A percentile compares a stretch with the other conserved stretches of the same genome.
Conservation (phyloP, 2,888 invertebrate species). For the Lasioglossum oenotherae region DNA sequence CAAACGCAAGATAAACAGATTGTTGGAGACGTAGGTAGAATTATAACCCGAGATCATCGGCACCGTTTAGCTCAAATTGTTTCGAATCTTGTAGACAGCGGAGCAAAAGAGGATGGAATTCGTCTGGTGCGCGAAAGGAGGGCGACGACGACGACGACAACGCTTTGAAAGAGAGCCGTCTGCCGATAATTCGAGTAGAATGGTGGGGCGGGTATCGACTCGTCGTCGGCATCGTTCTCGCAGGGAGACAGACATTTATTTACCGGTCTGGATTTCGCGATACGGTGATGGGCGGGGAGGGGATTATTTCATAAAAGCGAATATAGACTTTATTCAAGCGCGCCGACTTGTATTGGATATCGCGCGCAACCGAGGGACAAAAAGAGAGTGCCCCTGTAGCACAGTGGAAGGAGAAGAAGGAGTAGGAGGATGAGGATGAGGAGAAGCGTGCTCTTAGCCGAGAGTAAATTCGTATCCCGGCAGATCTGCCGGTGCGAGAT, state of each 20-base stretch:
- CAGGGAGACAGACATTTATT: slow-evolving; percentile 23
- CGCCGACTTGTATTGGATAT: slow-evolving; percentile 26
- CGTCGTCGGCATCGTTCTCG: background rate
- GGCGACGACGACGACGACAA: background rate
- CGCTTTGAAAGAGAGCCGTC: background rate
- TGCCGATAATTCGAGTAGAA: background rate
- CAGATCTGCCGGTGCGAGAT: slow-evolving; percentile 35
- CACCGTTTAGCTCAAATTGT: background rate
- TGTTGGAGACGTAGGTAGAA: background rate
- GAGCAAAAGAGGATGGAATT: background rate
- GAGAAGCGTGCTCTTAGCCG: slow-evolving; percentile 42
- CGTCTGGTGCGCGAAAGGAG: background rate
- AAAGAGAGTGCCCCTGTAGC: slow-evolving; percentile 23
- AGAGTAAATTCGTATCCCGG: slow-evolving; percentile 69
- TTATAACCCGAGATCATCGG: background rate
- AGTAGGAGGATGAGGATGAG: background rate
- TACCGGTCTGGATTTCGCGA: slow-evolving; percentile 18
- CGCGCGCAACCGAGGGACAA: slow-evolving; percentile 21
- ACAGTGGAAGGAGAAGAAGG: background rate
- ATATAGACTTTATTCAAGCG: slow-evolving; percentile 47
- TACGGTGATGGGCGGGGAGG: background rate
- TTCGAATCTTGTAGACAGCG: background rate
- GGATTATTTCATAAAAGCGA: slow-evolving; percentile 31
- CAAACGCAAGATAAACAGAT: background rate
- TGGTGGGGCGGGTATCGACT: background rate